Conservation (phyloP, 1,140 invertebrate species). For the Megalopta genalis region DNA sequence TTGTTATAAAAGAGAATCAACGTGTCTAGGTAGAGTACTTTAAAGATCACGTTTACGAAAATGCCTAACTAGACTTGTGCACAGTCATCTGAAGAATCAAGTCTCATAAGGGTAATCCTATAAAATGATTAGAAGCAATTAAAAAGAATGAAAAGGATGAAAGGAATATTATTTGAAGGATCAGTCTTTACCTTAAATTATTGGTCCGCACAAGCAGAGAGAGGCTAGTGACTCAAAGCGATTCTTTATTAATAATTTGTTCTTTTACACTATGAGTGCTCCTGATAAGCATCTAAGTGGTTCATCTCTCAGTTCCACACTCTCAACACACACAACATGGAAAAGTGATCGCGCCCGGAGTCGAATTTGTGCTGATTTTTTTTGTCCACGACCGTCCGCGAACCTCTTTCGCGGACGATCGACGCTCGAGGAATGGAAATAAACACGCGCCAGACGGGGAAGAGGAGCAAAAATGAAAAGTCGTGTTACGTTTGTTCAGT, state of each 20-base stretch:
- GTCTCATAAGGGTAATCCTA: no score
- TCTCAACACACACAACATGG: conserved; percentile 31
- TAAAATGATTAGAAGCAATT: no score
- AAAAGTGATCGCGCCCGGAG: conserved; percentile 32
- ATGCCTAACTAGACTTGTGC: no score
- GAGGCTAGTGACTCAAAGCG: conserved; percentile 27
- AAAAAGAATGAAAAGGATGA: no score
- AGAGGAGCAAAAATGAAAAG: background rate
- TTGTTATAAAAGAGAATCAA: no score
- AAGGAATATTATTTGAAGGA: no score
- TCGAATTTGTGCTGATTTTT: conserved; percentile 40
- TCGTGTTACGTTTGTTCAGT: background rate
- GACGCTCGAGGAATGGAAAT: conserved; percentile 5
- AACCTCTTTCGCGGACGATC: background rate
- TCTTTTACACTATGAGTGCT: conserved; percentile 52
- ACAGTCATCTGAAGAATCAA: no score
- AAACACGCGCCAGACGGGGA: background rate
- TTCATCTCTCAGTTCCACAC: conserved; percentile 27
- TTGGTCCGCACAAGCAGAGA: background rate
- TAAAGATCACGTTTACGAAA: no score
- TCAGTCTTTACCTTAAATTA: no score
- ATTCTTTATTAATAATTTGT: conserved; percentile 48
- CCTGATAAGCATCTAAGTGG: conserved; percentile 51
- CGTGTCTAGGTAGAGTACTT: no score
- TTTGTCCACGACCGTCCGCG: background rate